Evolutionary conservation across 2,113 vertebrate genomes (phyloP), one percentile per base, ranked within the genome.

Genomic region (Triplophysa dalaica): DNA sequence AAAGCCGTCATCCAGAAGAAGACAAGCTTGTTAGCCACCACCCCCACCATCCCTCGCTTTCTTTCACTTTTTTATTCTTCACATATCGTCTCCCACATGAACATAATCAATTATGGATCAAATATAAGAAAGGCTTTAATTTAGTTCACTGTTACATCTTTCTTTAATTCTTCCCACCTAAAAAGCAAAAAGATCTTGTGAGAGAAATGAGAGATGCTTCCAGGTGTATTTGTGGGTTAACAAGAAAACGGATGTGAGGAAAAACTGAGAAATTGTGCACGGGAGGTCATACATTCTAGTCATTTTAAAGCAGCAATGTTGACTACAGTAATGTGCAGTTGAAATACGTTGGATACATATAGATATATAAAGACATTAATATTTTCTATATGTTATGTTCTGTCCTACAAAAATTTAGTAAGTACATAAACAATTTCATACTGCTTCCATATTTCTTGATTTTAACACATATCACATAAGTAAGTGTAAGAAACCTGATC

Each of bases 101-200:
- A 90, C 84, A 80, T 82, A 52, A 93, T 94, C 91, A 92, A 94
- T 94, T 92, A 94, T 93, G 88, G 90, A 94, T 94, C 89, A 93
- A 92, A 91, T 89, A 84, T 88, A 78, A 70, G 33, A 62, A 72
- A 81, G 73, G 38, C 74, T 81, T 87, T 89, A 89, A 82, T 86
- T 87, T 83, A 74, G 75, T 68, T 75, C 65, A 48, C 68, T 24
- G 79, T 79, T 75, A 61, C 79, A 79, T 81, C 60, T n/a, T 77
- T 80, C n/a, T n/a, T 58, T 75, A 65, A 65, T 54, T 65, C 74
- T 52, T 33, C 26, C 7, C 38, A 52, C n/a, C 56, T 50, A 10
- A 45, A 60, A 65, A 64, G 43, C 22, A 48, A 62, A 63, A 48
- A 9, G 26, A 54, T 22, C 24, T 50, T 3, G 65, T 38, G 45